phyloP scores from a whole-genome alignment of 2,797 vertebrate species.

The Oryzias sinensis region DNA sequence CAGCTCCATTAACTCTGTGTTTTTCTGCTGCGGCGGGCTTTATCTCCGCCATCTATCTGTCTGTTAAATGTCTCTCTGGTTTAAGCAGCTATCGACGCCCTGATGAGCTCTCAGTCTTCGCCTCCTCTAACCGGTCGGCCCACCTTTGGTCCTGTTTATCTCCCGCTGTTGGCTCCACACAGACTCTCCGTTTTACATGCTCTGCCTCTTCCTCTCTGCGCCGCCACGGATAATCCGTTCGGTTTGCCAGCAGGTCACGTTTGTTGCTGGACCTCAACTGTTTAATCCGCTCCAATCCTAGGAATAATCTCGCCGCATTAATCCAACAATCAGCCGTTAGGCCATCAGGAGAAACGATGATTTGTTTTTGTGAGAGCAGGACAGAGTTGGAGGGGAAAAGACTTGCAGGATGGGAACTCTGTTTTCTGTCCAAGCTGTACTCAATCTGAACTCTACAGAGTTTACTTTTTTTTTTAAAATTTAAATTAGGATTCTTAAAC shows the following conservation, averaged over 20 bases:
- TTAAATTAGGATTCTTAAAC: neutral
- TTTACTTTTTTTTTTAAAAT: constrained; percentile 2
- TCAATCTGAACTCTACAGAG: constrained; percentile 1
- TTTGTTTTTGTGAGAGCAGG: constrained; percentile 7
- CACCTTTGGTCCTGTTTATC: constrained; percentile 34
- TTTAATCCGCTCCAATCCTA: constrained; percentile 62
- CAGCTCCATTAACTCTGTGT: constrained; percentile 41
- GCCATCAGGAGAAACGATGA: neutral
- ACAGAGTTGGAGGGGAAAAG: constrained; percentile 17
- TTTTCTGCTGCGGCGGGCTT: constrained; percentile 5
- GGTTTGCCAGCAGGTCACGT: constrained; percentile 35
- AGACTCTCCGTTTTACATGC: constrained; percentile 10
- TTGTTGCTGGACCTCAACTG: constrained; percentile 32
- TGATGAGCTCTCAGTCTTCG: constrained; percentile 42
- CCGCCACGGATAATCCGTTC: constrained; percentile 31
- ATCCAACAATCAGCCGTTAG: constrained; percentile 25
- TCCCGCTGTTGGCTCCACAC: constrained; percentile 3
- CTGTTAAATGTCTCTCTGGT: constrained; percentile 56
- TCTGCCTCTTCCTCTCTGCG: neutral
- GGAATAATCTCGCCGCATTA: constrained; percentile 50
- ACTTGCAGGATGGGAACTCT: constrained; percentile 5
- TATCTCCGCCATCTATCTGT: constrained; percentile 51
- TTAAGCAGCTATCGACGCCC: constrained; percentile 41
- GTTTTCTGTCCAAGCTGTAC: neutral
- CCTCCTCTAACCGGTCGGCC: constrained; percentile 47